These are phyloP conservation scores for Autographa gamma DNA, from an alignment of 2,888 invertebrate genomes.

Conservation along the genomic window DNA sequence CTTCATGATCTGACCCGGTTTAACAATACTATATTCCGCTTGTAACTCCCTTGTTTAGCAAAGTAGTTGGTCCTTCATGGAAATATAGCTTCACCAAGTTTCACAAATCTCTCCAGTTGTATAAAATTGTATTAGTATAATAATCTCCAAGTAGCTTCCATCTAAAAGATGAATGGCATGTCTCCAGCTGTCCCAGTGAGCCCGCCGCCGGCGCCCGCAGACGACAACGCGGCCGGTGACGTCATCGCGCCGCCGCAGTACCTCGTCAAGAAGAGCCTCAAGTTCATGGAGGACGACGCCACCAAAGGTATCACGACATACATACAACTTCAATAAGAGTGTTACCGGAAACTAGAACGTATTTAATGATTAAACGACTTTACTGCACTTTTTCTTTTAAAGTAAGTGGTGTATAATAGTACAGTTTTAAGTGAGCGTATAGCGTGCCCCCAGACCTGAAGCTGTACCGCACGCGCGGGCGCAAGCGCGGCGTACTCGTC, in stretches of 20 bases:
- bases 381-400: no score
- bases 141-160: background rate
- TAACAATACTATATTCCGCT: no score
- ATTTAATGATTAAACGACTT: no score
- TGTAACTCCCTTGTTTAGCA: no score
- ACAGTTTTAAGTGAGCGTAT: background rate
- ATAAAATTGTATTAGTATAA: no score
- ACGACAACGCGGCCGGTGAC: conserved; percentile 34
- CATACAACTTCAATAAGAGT: no score
- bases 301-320: conserved; percentile 58
- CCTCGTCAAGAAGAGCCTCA: conserved; percentile 73
- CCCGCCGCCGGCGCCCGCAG: conserved; percentile 11
- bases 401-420: background rate
- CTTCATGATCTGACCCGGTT: no score
- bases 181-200: conserved; percentile 21
- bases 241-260: conserved; percentile 66
- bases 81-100: no score
- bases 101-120: no score
- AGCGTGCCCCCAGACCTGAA: conserved; percentile 68
- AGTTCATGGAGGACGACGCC: conserved; percentile 71
- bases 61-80: no score
- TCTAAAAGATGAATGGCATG: background rate
- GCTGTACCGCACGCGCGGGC: conserved; percentile 87
- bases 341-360: no score
- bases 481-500: conserved; percentile 89